phyloP scores from a whole-genome alignment of 2,888 invertebrate species.

The Platerodrilus igneus region DNA sequence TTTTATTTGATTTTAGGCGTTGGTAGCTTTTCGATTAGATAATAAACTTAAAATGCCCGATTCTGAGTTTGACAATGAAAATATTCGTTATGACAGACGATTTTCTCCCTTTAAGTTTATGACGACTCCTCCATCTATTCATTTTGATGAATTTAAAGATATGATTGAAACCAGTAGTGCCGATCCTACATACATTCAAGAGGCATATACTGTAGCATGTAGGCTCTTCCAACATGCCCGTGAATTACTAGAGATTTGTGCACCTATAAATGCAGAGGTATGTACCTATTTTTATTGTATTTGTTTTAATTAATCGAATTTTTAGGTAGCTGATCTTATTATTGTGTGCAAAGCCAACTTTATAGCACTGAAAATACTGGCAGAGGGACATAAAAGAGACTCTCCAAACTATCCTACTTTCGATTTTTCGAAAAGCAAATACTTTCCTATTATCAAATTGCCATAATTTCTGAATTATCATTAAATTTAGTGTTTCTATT shows the following conservation, averaged over 20 bases:
- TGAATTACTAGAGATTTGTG: conserved; percentile 76
- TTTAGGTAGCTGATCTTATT: conserved; percentile 72
- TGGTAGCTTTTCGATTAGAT: conserved; percentile 83
- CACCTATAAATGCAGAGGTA: conserved; percentile 77
- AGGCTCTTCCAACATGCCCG: conserved; percentile 91
- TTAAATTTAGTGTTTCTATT: too few species aligned
- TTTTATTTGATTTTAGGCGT: too few species aligned
- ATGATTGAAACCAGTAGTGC: conserved; percentile 69
- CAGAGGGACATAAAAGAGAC: conserved; percentile 88
- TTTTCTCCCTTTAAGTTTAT: conserved; percentile 85
- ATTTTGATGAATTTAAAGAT: conserved; percentile 83
- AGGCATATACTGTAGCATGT: conserved; percentile 76
- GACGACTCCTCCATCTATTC: conserved; percentile 84
- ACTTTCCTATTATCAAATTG: conserved; percentile 86
- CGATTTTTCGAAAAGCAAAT: conserved; percentile 83
- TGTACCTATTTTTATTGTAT: too few species aligned
- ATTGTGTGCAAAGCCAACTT: conserved; percentile 95
- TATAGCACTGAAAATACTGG: conserved; percentile 86
- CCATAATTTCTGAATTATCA: too few species aligned
- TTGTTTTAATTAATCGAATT: too few species aligned
- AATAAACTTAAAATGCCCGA: conserved; percentile 81
- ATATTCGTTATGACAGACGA: conserved; percentile 90
- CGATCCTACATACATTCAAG: too few species aligned
- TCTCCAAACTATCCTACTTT: conserved; percentile 82
- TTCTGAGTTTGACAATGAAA: conserved; percentile 87